Percentiles rank a stretch among this genome's conserved stretches.
These are phyloP conservation scores for Bombus polaris DNA, from an alignment of 1,140 invertebrate species.

Conservation along the genomic window DNA sequence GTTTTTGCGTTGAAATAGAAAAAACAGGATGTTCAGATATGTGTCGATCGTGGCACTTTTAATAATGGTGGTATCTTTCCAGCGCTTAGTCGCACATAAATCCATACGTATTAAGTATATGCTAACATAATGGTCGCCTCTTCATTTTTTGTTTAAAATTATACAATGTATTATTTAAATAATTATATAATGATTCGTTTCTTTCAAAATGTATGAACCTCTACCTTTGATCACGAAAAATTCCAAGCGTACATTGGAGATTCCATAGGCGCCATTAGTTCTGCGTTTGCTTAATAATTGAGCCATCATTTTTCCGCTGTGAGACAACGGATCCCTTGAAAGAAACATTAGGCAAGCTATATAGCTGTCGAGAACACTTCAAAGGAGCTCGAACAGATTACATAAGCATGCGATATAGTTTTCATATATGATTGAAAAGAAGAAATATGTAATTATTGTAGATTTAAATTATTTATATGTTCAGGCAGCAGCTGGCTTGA, in stretches of 20 bases:
- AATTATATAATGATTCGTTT: not conserved
- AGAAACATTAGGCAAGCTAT: constrained; percentile 2
- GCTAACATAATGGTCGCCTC: not conserved
- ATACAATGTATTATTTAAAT: not conserved
- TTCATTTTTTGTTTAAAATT: too few species aligned
- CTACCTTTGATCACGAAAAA: not conserved
- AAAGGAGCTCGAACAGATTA: not conserved
- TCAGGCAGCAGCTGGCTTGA: not conserved
- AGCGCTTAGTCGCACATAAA: not conserved
- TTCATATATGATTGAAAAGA: not conserved
- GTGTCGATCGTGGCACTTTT: not conserved
- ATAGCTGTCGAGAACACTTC: not conserved
- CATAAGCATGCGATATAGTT: not conserved
- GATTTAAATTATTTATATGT: constrained; percentile 1
- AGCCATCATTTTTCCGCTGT: not conserved
- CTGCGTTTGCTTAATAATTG: not conserved
- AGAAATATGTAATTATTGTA: not conserved
- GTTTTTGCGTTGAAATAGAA: not conserved
- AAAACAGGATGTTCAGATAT: not conserved
- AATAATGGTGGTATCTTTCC: not conserved
- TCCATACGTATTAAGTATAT: not conserved
- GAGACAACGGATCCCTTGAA: not conserved
- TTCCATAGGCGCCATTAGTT: not conserved
- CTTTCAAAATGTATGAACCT: not conserved
- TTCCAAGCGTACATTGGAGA: not conserved